Evolutionary conservation across 1,140 invertebrate genomes (phyloP), one percentile per base, ranked within the genome.

Genomic region (Cotesia chilonis): DNA sequence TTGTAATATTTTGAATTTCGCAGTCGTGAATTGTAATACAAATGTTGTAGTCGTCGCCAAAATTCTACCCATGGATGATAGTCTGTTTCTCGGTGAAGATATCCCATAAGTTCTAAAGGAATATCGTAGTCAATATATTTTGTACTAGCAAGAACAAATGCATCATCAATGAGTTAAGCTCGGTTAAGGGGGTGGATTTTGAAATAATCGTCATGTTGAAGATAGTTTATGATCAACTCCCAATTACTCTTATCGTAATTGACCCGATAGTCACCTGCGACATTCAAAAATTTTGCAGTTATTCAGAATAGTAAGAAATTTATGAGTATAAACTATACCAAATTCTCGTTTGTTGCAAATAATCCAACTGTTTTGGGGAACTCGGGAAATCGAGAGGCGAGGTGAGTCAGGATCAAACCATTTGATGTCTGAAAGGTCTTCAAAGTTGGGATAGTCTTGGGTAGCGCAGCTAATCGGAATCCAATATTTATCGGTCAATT

Each of bases 121-220:
- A 87, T 80, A 2, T 76, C 71, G 36, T 90, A 89, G 3, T 77
- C 67, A 4, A 92, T 78, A 12, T 88, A 83, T 20, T 86, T 88
- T 61, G 88, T 89, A 69, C 88, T 87, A 1, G 90, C 90, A 36
- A 95, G 86, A 75, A 91, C 90, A 73, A 94, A 90, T 4, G 91
- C 86, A 79, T 96, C 94, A 76, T 95, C 92, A 3, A 96, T 84
- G 1, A 95, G 83, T 81, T 95, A 93, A 1, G 92, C 93, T 69
- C 94, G 87, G 84, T 94, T 95, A 0, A 90, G 82, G 28, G 89
- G 83, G 76, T 92, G 88, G 66, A 96, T 93, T 1, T 76, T 78
- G 1, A 80, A 80, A 74, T 87, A 88, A 7, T 88, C 72, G 17
- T 78, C 75, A 38, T 84, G 1, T 28, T 28, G 85, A 10, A 92